Percentiles rank a stretch among this genome's conserved stretches.
These are phyloP conservation scores for Sardinella longiceps DNA, from an alignment of 2,797 vertebrate genomes.

Conservation along the genomic window DNA sequence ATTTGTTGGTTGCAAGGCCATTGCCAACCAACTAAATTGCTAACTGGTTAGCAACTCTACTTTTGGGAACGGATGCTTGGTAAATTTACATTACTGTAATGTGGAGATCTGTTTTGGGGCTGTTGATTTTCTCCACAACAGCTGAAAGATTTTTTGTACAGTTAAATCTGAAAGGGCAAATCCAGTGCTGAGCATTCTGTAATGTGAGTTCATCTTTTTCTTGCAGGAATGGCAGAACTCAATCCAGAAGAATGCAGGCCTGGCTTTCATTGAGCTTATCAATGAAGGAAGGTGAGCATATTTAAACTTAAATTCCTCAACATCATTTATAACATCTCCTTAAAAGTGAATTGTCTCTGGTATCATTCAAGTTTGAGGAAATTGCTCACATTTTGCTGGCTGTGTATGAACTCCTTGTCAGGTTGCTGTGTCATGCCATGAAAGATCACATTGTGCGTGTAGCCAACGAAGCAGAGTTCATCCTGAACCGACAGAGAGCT, in stretches of 20 bases:
- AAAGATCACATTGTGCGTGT: constrained; percentile 99
- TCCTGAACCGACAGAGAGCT: constrained; percentile 95
- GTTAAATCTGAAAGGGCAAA: too few relatives aligned
- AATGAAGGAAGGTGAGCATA: constrained; percentile 96
- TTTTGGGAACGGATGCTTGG: too few relatives aligned
- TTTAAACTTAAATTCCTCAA: background rate
- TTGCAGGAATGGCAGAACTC: constrained; percentile 98
- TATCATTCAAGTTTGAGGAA: background rate
- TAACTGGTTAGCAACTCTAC: too few relatives aligned
- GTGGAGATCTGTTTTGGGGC: background rate
- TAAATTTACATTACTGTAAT: background rate
- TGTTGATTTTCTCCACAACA: background rate
- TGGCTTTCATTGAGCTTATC: constrained; percentile 99
- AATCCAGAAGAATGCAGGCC: constrained; percentile 98
- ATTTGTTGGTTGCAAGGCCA: too few relatives aligned
- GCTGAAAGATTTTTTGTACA: too few relatives aligned
- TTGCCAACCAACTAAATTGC: too few relatives aligned
- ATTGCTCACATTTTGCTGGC: background rate
- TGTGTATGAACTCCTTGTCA: constrained; percentile 53
- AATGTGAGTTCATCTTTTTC: constrained; percentile 34
- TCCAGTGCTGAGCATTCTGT: background rate
- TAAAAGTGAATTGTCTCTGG: background rate
- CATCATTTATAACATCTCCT: background rate
- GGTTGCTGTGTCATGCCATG: constrained; percentile 98
- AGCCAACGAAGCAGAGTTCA: constrained; percentile 98